A percentile compares a stretch with the other conserved stretches of the same genome.
These are phyloP conservation scores for Stegodyphus dumicola DNA, from an alignment of 1,140 invertebrate genomes.

Conservation along the genomic window DNA sequence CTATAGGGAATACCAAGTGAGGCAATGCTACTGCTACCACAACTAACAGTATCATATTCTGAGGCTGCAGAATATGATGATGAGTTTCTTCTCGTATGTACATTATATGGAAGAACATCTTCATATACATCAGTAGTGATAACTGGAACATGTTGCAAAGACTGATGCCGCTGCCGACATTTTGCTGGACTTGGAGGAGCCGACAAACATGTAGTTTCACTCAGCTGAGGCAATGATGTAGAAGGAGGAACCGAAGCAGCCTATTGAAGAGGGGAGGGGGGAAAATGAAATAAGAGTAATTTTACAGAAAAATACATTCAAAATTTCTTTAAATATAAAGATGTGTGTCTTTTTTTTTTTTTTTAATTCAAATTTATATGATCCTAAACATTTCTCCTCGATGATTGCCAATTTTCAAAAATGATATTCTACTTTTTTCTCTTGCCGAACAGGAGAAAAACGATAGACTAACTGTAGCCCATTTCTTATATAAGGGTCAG, in stretches of 20 bases:
- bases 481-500: too few species aligned
- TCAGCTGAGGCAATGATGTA: slow-evolving; percentile 38
- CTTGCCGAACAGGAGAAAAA: too few species aligned
- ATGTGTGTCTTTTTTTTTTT: neutral
- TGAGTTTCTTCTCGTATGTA: slow-evolving; percentile 17
- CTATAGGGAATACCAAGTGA: slow-evolving; percentile 48
- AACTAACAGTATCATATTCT: slow-evolving; percentile 56
- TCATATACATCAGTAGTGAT: slow-evolving; percentile 28
- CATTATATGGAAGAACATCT: slow-evolving; percentile 21
- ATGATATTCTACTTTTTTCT: too few species aligned
- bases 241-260: slow-evolving; percentile 33
- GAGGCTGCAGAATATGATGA: slow-evolving; percentile 27
- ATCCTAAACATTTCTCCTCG: neutral
- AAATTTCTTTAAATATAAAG: neutral
- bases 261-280: neutral
- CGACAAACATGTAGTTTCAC: slow-evolving; percentile 22
- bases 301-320: neutral
- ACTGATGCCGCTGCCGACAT: slow-evolving; percentile 50
- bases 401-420: neutral
- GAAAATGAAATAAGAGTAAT: too few species aligned
- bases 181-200: slow-evolving; percentile 44
- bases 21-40: slow-evolving; percentile 40
- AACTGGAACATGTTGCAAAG: slow-evolving; percentile 31
- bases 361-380: neutral
- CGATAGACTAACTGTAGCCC: too few species aligned